Base-by-base conservation (phyloP, 2,113 vertebrate species). In the Gasterosteus nipponicus region DNA sequence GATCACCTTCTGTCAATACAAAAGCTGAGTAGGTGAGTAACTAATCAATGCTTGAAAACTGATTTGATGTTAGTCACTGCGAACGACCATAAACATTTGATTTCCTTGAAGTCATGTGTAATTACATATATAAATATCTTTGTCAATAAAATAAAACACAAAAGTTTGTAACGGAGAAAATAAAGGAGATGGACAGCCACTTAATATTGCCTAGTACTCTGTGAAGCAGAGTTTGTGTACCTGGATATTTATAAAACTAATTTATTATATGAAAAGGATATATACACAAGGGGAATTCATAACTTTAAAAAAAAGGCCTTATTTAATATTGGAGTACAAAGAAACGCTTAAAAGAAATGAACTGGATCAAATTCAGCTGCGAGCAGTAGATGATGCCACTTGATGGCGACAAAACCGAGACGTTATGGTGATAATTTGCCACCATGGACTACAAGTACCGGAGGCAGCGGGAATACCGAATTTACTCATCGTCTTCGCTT, bases 331-430 rank as follows among this genome's bases (percentile, higher is more conserved):
- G n/a, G n/a, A 51, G 22, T 26, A 26, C 22, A 26, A 26, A 26
- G 22, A 3, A 18, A 51, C 2, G 4, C 19, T 12, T 35, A 75
- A 29, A 46, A 29, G 5, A 58, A 3, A 3, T 11, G 3, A n/a
- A n/a, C n/a, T n/a, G n/a, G n/a, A 11, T 29, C 7, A 53, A 79
- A 78, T 51, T 35, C 59, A 54, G 53, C 3, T 70, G 64, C 35
- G 67, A 14, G 14, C 22, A 11, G 7, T 2, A 14, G 18, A 49
- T 62, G 19, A 5, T 38, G 56, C 82, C 86, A 87, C 87, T 65
- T 10, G 87, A 72, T 54, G 86, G 87, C 10, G 86, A 84, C 82
- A 91, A 77, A 89, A 22, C 33, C 64, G 58, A 73, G n/a, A 18
- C 56, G 15, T 31, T 38, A 14, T 29, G 22, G n/a, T 63, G 35